Evolutionary conservation across 2,797 vertebrate genomes (phyloP).

Genomic region (Uromys caudimaculatus): DNA sequence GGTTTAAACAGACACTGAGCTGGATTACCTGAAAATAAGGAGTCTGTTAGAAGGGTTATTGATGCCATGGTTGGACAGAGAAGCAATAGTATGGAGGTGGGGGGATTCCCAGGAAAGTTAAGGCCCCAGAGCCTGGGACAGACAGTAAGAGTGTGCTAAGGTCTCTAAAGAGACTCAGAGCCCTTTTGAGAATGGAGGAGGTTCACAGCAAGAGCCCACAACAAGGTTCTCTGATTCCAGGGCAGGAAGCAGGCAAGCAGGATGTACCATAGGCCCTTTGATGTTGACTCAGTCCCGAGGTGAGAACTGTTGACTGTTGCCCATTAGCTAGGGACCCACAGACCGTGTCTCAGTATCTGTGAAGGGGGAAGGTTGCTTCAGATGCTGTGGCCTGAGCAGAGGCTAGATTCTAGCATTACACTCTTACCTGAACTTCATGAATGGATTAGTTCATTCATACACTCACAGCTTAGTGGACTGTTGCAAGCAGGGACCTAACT

Average conservation of each 20-base stretch:
- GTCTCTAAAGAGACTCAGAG: background rate
- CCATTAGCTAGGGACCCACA: background rate
- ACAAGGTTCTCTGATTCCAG: background rate
- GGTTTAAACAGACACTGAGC: background rate
- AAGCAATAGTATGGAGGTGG: background rate
- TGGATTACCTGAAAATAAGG: background rate
- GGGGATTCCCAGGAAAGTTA: too few species aligned
- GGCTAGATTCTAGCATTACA: background rate
- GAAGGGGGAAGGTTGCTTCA: background rate
- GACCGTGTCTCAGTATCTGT: background rate
- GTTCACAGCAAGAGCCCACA: background rate
- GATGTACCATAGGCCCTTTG: background rate
- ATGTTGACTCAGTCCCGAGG: background rate
- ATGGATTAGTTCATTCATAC: background rate
- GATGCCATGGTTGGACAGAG: background rate
- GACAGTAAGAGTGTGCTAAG: too few species aligned
- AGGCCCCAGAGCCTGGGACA: background rate
- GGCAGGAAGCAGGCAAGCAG: background rate
- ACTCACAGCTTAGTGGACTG: background rate
- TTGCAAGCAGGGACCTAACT: background rate
- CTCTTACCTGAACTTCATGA: background rate
- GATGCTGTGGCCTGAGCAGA: background rate
- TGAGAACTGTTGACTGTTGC: background rate
- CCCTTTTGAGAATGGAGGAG: background rate
- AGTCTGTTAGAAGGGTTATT: background rate